Base-by-base conservation (phyloP, 2,888 invertebrate species). In the Hydropsyche betteni region DNA sequence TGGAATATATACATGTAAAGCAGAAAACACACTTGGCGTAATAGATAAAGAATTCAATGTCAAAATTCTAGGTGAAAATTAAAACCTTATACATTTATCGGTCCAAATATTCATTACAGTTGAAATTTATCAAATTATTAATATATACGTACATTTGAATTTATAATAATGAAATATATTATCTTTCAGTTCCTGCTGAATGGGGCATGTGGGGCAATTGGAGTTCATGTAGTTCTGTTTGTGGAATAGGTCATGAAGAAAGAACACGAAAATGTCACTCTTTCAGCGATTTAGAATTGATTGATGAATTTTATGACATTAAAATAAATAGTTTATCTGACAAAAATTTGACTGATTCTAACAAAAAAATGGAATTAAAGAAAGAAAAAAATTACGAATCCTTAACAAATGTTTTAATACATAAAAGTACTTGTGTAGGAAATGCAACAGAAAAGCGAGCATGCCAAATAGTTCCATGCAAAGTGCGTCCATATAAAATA, bases 1-100 rank as follows among this genome's bases (percentile, higher is more conserved):
- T 12, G 91, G 90, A 0, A 86, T 87, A 78, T 91, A 91, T 84
- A 85, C 86, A 44, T 91, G 91, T 80, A 84, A 87, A 10, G 91
- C 88, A 0, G 86, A 87, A 80, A 91, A 89, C 82, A 81, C 81
- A 1, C 88, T 86, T 0, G 91, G 91, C 12, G 80, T 83, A 0
- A 82, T 83, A n/a, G 83, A 85, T 51, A 80, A 85, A 12, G 81
- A 85, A 34, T 86, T 85, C 81, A 83, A 85, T 78, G 80, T 88
- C 2, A 80, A 81, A 5, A 83, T 86, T 7, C 81, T 82, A 82
- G 86, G 87, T 87, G 71, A 52, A 72, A 61, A 24, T 36, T 51
- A 24, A 68, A 34, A 10, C 5, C 3, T 44, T 58, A 34, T 72
- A n/a, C 8, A 50, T 58, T 68, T 68, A 10, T 53, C 38, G 0